A percentile compares a stretch with the other conserved stretches of the same genome.
These are phyloP conservation scores for Poecilia latipinna DNA, from an alignment of 2,113 vertebrate genomes.

Conservation along the genomic window DNA sequence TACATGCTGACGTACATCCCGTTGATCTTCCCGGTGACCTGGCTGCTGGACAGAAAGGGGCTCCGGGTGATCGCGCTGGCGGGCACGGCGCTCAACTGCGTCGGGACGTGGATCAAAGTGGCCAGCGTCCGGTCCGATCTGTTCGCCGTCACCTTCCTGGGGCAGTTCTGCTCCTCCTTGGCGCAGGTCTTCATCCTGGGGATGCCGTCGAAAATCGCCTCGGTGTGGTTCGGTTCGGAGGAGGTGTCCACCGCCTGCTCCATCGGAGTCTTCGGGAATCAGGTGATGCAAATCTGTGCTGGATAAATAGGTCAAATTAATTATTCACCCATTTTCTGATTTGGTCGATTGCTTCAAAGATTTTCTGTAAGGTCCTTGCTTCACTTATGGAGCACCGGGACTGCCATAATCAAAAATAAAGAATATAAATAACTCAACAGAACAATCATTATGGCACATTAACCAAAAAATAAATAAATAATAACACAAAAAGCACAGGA, in stretches of 20 bases:
- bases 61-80: constrained; percentile 87
- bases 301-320: background rate
- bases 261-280: constrained; percentile 95
- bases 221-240: constrained; percentile 92
- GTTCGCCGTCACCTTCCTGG: constrained; percentile 87
- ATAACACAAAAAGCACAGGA: too few relatives aligned
- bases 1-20: constrained; percentile 96
- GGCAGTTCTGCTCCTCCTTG: constrained; percentile 87
- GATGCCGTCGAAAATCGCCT: constrained; percentile 93
- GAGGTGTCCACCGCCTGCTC: constrained; percentile 97
- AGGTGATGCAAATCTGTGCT: constrained; percentile 77
- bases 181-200: constrained; percentile 98
- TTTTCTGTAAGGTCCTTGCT: background rate
- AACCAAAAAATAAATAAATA: too few relatives aligned
- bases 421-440: too few relatives aligned
- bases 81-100: constrained; percentile 88
- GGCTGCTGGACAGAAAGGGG: constrained; percentile 91
- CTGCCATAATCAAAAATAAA: too few relatives aligned
- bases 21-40: constrained; percentile 92
- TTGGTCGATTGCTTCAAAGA: background rate
- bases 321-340: background rate
- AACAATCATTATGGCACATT: too few relatives aligned
- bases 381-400: too few relatives aligned
- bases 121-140: constrained; percentile 86
- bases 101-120: constrained; percentile 94